phyloP scores from a whole-genome alignment of 2,113 vertebrate species.

The Triplophysa rosa region DNA sequence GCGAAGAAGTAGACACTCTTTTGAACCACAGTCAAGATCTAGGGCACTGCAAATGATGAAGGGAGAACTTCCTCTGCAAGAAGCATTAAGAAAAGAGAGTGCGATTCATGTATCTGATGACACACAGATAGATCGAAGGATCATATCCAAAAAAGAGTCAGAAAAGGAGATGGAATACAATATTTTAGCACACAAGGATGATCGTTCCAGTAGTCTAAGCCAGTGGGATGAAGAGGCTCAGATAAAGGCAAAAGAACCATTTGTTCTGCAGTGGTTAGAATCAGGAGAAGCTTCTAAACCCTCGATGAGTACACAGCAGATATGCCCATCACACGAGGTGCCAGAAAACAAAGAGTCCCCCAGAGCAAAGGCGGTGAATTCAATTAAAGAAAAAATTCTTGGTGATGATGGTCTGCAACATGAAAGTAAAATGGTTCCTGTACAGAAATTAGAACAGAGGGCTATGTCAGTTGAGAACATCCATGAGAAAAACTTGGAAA shows the following conservation, averaged over 20 bases:
- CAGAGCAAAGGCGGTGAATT: constrained; percentile 53
- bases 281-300: constrained; percentile 41
- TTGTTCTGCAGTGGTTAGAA: constrained; percentile 57
- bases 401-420: constrained; percentile 53
- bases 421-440: constrained; percentile 10
- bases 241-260: constrained; percentile 41
- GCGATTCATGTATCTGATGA: constrained; percentile 29
- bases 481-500: constrained; percentile 67
- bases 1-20: constrained; percentile 65
- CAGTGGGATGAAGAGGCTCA: constrained; percentile 43
- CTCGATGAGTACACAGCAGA: constrained; percentile 20
- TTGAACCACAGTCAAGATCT: constrained; percentile 74
- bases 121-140: constrained; percentile 23
- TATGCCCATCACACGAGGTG: background rate
- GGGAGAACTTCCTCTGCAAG: constrained; percentile 65
- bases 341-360: constrained; percentile 50
- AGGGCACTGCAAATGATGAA: constrained; percentile 70
- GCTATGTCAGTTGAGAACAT: constrained; percentile 58
- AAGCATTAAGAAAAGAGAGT: constrained; percentile 23
- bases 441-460: constrained; percentile 50
- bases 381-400: constrained; percentile 53
- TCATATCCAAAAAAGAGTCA: constrained; percentile 37
- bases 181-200: constrained; percentile 39
- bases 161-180: constrained; percentile 48
- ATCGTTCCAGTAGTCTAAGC: background rate